A percentile compares a stretch with the other conserved stretches of the same genome.
Conservation (phyloP, 2,113 vertebrate species). For the Aegypius monachus region DNA sequence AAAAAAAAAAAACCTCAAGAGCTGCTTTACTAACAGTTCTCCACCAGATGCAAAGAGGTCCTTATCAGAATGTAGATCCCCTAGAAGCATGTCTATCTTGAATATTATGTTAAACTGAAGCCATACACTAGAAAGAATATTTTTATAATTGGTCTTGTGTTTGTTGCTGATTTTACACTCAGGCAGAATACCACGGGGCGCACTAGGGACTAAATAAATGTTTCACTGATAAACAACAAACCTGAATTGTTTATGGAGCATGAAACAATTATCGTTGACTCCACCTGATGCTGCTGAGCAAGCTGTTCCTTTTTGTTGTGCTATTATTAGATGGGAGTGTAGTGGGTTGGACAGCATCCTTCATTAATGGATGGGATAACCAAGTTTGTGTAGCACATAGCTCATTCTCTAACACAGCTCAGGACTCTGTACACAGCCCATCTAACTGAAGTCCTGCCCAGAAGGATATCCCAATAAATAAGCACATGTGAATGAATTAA, state of each 20-base stretch:
- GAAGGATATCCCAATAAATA: background rate
- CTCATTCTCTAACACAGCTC: background rate
- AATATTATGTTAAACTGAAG: background rate
- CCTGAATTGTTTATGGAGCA: constrained; percentile 5
- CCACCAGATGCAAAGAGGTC: background rate
- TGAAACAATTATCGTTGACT: constrained; percentile 25
- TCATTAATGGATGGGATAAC: background rate
- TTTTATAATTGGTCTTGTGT: background rate
- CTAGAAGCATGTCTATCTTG: background rate
- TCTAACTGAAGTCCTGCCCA: background rate
- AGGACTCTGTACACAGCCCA: background rate
- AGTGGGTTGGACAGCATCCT: background rate
- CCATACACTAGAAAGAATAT: background rate
- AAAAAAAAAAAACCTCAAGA: background rate
- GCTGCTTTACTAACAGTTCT: background rate
- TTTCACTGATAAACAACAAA: background rate
- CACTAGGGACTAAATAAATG: background rate
- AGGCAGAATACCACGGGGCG: background rate
- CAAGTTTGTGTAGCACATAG: background rate
- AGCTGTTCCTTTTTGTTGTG: background rate
- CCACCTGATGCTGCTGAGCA: constrained; percentile 31
- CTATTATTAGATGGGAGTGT: background rate
- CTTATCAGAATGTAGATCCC: accelerated
- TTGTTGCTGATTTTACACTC: background rate
- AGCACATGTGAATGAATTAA: background rate